These are phyloP conservation scores for Dromas ardeola DNA, from an alignment of 2,113 vertebrate species.

Conservation along the genomic window DNA sequence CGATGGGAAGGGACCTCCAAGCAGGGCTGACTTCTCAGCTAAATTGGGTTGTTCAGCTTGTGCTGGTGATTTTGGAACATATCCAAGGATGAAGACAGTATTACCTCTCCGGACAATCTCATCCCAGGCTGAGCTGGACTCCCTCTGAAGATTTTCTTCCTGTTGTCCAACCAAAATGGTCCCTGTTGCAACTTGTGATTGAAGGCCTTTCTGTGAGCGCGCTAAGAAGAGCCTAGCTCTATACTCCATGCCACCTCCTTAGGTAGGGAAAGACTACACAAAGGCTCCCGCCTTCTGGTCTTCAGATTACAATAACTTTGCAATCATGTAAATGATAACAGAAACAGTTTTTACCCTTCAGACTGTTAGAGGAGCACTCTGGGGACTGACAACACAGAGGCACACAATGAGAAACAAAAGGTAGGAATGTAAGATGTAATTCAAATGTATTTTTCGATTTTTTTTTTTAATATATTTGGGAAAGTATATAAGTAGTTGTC, in stretches of 20 bases:
- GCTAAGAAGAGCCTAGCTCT: not conserved
- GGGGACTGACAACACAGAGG: not conserved
- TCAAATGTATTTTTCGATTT: not conserved
- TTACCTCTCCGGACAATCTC: not conserved
- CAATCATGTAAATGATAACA: not conserved
- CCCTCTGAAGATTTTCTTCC: not conserved
- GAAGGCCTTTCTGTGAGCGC: not conserved
- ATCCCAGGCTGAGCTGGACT: not conserved
- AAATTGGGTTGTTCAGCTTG: not conserved
- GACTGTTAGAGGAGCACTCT: not conserved
- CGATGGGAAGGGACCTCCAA: not conserved
- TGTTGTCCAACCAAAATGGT: not conserved
- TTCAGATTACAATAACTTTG: not conserved
- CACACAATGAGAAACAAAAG: not conserved
- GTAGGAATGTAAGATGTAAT: not conserved
- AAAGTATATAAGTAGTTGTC: not conserved
- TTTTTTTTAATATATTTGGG: not conserved
- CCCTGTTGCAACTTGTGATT: not conserved
- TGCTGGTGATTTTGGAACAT: not conserved
- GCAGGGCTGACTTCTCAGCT: not conserved
- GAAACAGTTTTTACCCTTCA: not conserved
- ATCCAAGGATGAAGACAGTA: not conserved
- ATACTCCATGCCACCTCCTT: not conserved
- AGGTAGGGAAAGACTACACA: accelerated
- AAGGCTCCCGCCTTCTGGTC: not conserved